Conservation (phyloP, 2,113 vertebrate species). For the Hypomesus transpacificus region DNA sequence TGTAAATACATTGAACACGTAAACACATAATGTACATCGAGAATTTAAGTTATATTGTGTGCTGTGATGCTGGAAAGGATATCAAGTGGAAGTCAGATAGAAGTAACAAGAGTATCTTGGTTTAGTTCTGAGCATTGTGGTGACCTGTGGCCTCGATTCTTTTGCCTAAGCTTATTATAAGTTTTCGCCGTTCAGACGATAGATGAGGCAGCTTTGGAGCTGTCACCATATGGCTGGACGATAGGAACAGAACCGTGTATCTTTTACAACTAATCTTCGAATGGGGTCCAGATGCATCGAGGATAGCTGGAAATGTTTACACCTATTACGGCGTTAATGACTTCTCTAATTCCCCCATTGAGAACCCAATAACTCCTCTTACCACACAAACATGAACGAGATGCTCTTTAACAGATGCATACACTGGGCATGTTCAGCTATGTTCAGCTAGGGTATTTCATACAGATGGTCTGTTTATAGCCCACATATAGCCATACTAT, state of each 20-base stretch:
- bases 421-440: not conserved
- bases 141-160: conserved; percentile 39
- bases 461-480: conserved; percentile 41
- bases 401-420: too few species aligned
- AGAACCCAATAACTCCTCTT: not conserved
- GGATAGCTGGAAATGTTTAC: not conserved
- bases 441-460: not conserved
- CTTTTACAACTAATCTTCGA: not conserved
- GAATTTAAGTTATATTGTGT: conserved; percentile 16
- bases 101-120: too few species aligned
- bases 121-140: not conserved
- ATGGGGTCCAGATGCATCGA: not conserved
- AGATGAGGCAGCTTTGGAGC: conserved; percentile 13
- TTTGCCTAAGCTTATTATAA: conserved; percentile 45
- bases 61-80: not conserved
- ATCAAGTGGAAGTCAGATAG: too few species aligned
- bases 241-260: not conserved
- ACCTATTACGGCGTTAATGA: not conserved
- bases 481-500: conserved; percentile 23
- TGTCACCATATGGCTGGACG: conserved; percentile 1
- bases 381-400: not conserved
- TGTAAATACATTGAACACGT: not conserved
- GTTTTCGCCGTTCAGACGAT: conserved; percentile 39
- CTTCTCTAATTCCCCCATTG: not conserved
- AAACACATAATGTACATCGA: not conserved